phyloP scores from a whole-genome alignment of 1,140 invertebrate genomes.

The Leucophenga varia region DNA sequence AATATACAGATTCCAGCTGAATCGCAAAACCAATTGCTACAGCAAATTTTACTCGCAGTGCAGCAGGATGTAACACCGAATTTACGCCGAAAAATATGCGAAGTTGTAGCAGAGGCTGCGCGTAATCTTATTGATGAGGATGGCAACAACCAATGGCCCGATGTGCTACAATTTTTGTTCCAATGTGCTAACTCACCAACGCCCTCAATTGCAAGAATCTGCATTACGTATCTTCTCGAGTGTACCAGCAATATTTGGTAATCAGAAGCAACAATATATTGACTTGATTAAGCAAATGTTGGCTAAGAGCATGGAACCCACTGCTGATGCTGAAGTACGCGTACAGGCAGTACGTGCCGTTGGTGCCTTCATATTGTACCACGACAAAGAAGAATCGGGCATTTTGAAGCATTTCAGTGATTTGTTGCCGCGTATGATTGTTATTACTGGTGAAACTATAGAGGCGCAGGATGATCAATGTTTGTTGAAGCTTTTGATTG shows the following conservation, averaged over 20 bases:
- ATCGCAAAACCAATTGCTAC: constrained; percentile 79
- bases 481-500: constrained; percentile 88
- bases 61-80: constrained; percentile 77
- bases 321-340: constrained; percentile 69
- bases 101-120: constrained; percentile 91
- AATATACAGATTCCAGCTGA: constrained; percentile 74
- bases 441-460: constrained; percentile 68
- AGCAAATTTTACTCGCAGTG: constrained; percentile 80
- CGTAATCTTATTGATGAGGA: constrained; percentile 95
- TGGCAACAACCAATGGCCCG: constrained; percentile 95
- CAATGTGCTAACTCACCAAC: constrained; percentile 85
- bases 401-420: constrained; percentile 88
- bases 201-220: constrained; percentile 84
- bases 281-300: constrained; percentile 95
- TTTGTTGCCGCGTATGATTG: constrained; percentile 74
- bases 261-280: constrained; percentile 88
- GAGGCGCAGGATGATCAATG: constrained; percentile 86
- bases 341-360: constrained; percentile 83
- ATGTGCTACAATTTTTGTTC: constrained; percentile 95
- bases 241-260: constrained; percentile 95
- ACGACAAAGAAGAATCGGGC: constrained; percentile 79
- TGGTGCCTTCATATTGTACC: constrained; percentile 85
- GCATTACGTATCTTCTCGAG: constrained; percentile 93
- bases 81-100: constrained; percentile 87
- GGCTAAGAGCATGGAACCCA: constrained; percentile 73